Percentiles rank a stretch among this genome's conserved stretches.
phyloP scores from a whole-genome alignment of 2,797 vertebrate species.

The Pteronotus mesoamericanus region DNA sequence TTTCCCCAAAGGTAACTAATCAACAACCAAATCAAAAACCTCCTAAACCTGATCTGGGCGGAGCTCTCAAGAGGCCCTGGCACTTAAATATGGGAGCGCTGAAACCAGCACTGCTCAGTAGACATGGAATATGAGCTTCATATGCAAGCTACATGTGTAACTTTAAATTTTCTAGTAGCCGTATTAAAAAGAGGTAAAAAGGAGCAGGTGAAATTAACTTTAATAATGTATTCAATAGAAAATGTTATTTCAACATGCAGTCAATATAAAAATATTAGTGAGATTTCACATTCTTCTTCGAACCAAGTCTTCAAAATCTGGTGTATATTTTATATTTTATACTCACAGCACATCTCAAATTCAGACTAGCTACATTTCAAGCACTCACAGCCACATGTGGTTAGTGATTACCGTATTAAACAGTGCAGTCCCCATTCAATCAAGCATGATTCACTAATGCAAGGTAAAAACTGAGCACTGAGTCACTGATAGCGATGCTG shows the following conservation, averaged over 20 bases:
- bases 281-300: neutral
- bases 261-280: neutral
- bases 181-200: neutral
- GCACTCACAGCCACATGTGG: neutral
- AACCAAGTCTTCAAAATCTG: neutral
- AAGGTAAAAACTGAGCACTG: neutral
- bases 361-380: neutral
- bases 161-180: neutral
- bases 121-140: neutral
- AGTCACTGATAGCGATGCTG: neutral
- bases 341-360: neutral
- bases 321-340: neutral
- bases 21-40: neutral
- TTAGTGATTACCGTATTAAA: neutral
- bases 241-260: neutral
- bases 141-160: neutral
- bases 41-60: neutral
- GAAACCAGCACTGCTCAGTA: neutral
- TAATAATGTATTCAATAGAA: neutral
- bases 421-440: neutral
- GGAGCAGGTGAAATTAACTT: neutral
- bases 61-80: neutral
- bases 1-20: conserved; percentile 14
- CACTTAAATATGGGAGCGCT: neutral
- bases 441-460: neutral